Percentiles rank a stretch among this genome's conserved stretches.
phyloP scores from a whole-genome alignment of 2,797 vertebrate genomes.

The Spheniscus humboldti region DNA sequence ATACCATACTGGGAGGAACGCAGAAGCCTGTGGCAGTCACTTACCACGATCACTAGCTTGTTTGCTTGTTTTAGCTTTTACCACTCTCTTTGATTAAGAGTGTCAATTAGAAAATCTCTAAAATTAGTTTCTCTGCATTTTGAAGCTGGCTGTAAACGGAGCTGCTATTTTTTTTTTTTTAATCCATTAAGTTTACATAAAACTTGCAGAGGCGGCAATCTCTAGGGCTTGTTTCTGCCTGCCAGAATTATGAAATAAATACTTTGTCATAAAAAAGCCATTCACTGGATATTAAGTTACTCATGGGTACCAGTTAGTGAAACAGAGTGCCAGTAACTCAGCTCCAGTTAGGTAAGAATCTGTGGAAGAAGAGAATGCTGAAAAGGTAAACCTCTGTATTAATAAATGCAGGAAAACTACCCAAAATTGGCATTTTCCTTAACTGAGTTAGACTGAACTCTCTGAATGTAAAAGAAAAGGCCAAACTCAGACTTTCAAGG shows the following conservation, averaged over 20 bases:
- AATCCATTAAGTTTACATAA: not conserved
- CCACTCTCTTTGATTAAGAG: not conserved
- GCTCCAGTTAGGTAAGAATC: not conserved
- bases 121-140: not conserved
- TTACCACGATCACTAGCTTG: not conserved
- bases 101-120: not conserved
- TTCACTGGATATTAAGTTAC: slow-evolving; percentile 11
- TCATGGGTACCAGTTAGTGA: not conserved
- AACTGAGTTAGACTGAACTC: not conserved
- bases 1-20: not conserved
- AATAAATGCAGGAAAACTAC: not conserved
- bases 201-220: not conserved
- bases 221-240: slow-evolving; percentile 18
- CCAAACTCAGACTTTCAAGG: not conserved
- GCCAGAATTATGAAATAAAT: slow-evolving; percentile 19
- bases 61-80: not conserved
- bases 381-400: not conserved
- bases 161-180: not conserved
- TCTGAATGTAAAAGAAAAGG: not conserved
- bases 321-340: not conserved
- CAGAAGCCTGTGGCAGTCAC: not conserved
- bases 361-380: not conserved
- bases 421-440: not conserved
- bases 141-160: not conserved
- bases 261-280: not conserved